phyloP scores from a whole-genome alignment of 2,113 vertebrate genomes.

The Spermophilus dauricus region DNA sequence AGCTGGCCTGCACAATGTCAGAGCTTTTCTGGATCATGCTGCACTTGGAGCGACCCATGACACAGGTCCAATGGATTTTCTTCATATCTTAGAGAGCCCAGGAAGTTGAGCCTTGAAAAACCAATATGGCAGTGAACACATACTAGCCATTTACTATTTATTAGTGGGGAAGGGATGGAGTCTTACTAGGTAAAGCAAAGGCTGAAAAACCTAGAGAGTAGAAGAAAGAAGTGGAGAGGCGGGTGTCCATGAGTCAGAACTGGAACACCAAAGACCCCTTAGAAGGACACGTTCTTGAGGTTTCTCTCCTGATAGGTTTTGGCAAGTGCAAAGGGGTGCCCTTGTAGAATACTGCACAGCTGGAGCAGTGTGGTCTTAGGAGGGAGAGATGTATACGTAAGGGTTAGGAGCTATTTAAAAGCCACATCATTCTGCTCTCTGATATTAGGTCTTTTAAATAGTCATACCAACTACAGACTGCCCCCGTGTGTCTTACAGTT shows the following conservation, averaged over 20 bases:
- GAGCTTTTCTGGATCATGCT: neutral
- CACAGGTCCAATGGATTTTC: accelerated
- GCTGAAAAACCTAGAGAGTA: neutral
- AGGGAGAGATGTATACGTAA: neutral
- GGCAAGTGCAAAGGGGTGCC: neutral
- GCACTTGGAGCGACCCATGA: accelerated
- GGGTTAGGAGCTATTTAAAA: neutral
- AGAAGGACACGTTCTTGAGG: neutral
- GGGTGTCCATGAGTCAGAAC: neutral
- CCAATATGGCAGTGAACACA: neutral
- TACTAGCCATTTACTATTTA: neutral
- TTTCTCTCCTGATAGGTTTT: neutral
- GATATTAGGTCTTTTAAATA: neutral
- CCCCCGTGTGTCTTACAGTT: neutral
- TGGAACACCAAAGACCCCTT: neutral
- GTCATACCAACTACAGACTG: neutral
- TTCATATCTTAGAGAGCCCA: neutral
- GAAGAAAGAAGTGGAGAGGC: neutral
- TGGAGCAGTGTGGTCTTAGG: neutral
- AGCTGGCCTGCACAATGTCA: neutral
- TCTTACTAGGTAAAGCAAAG: neutral
- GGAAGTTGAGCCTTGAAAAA: neutral
- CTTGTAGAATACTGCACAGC: neutral
- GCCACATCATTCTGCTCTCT: neutral
- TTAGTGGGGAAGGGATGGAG: neutral